A percentile compares a stretch with the other conserved stretches of the same genome.
Conservation (phyloP, 2,113 vertebrate species). For the Argyrosomus japonicus region DNA sequence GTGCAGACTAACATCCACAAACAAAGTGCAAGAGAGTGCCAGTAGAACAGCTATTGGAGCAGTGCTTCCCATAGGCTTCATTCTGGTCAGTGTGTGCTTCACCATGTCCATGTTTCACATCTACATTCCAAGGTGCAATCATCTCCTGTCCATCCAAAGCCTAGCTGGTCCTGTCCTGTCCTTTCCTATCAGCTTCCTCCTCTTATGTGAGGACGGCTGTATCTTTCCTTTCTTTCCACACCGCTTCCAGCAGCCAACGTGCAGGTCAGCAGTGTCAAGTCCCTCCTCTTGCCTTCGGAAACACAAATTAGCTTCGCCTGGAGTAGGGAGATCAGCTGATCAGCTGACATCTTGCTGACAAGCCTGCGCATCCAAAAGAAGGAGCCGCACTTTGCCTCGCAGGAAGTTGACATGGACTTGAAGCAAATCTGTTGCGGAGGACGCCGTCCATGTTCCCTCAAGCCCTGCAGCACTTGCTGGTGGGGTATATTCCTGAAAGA, state of each 20-base stretch:
- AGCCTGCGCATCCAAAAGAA: conserved; percentile 77
- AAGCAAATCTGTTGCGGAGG: conserved; percentile 79
- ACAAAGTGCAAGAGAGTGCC: conserved; percentile 81
- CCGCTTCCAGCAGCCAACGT: conserved; percentile 51
- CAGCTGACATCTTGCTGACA: conserved; percentile 82
- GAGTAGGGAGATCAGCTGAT: conserved; percentile 45
- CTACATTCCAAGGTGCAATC: conserved; percentile 64
- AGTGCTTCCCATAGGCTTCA: conserved; percentile 60
- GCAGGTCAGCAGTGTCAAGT: conserved; percentile 64
- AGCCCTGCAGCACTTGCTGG: conserved; percentile 44
- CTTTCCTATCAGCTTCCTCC: conserved; percentile 27
- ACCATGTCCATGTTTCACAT: conserved; percentile 49
- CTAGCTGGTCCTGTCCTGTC: conserved; percentile 46
- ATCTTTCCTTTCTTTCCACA: conserved; percentile 30
- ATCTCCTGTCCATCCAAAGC: conserved; percentile 60
- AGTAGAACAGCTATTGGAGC: conserved; percentile 67
- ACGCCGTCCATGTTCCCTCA: conserved; percentile 78
- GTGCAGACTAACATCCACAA: conserved; percentile 60
- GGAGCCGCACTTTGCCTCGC: conserved; percentile 84
- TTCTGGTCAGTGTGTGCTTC: conserved; percentile 62
- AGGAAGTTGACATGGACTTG: conserved; percentile 85
- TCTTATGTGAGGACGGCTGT: conserved; percentile 18
- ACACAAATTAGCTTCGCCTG: conserved; percentile 61
- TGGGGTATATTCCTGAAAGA: conserved; percentile 79
- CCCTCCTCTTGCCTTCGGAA: conserved; percentile 59